These are phyloP conservation scores for Scaptodrosophila lebanonensis DNA, from an alignment of 1,140 invertebrate species.

Conservation along the genomic window DNA sequence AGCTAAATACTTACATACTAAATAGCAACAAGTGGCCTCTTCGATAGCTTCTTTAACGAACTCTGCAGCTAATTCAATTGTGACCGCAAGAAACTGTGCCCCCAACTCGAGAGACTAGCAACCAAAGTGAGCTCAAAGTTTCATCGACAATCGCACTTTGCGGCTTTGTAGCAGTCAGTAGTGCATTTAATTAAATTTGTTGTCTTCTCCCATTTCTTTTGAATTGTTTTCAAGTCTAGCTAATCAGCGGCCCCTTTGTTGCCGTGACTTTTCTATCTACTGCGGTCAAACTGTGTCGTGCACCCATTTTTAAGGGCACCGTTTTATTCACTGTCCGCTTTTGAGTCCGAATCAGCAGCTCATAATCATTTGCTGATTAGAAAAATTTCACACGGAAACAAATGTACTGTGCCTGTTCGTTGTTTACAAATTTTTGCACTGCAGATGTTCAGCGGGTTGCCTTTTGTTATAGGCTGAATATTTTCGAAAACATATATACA, in stretches of 20 bases:
- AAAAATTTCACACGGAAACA: conserved; percentile 66
- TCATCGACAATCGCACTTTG: not conserved
- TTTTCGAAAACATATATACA: too few species aligned
- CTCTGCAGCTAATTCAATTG: too few species aligned
- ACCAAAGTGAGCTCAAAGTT: conserved; percentile 2
- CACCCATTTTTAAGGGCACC: conserved; percentile 47
- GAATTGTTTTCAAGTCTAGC: not conserved
- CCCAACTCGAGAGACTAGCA: not conserved
- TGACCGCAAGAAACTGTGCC: not conserved
- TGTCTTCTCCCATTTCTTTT: too few species aligned
- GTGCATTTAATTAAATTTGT: conserved; percentile 6
- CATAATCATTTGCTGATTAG: conserved; percentile 41
- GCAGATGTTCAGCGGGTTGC: conserved; percentile 21
- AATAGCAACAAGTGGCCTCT: too few species aligned
- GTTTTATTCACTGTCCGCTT: conserved; percentile 42
- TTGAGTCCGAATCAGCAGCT: conserved; percentile 42
- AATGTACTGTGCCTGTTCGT: conserved; percentile 27
- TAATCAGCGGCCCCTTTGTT: conserved; percentile 8
- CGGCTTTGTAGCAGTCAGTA: conserved; percentile 2
- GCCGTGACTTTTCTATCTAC: conserved; percentile 5
- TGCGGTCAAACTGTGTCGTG: not conserved
- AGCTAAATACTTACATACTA: too few species aligned
- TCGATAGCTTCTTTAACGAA: too few species aligned
- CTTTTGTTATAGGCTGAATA: not conserved
- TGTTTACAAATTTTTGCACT: conserved; percentile 55